Evolutionary conservation across 2,113 vertebrate species (phyloP).

Genomic region (Opisthocomus hoazin): DNA sequence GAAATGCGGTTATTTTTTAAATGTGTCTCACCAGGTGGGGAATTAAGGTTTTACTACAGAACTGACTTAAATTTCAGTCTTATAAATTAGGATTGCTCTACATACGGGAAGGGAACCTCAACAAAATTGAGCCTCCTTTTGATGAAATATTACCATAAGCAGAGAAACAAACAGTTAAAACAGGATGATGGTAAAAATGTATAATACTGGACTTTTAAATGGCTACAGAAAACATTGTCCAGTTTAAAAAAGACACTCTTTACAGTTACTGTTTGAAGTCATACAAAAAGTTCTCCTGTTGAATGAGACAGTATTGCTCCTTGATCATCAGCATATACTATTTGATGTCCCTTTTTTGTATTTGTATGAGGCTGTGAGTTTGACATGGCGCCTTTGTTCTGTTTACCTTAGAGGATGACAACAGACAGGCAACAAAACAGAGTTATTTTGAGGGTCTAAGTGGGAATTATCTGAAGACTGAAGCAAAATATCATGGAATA

Average conservation of each 20-base stretch:
- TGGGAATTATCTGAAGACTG: neutral
- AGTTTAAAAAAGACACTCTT: neutral
- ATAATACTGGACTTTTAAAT: neutral
- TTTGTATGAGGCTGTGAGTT: neutral
- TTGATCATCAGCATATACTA: neutral
- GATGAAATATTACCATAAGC: neutral
- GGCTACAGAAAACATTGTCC: neutral
- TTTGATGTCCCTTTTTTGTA: neutral
- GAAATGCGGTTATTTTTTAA: neutral
- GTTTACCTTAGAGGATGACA: neutral
- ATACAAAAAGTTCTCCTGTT: neutral
- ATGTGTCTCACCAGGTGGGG: rapidly evolving
- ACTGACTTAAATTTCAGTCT: neutral
- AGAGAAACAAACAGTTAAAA: neutral
- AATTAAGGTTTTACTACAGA: neutral
- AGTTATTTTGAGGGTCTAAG: neutral
- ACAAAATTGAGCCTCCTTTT: neutral
- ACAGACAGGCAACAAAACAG: neutral
- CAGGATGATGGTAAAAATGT: neutral
- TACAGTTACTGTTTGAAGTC: neutral
- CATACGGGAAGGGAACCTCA: neutral
- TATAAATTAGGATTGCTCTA: neutral
- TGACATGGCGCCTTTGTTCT: neutral
- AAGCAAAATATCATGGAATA: neutral
- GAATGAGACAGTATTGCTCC: neutral